Evolutionary conservation across 2,888 invertebrate species (phyloP).

Genomic region (Macroteleia sp.): DNA sequence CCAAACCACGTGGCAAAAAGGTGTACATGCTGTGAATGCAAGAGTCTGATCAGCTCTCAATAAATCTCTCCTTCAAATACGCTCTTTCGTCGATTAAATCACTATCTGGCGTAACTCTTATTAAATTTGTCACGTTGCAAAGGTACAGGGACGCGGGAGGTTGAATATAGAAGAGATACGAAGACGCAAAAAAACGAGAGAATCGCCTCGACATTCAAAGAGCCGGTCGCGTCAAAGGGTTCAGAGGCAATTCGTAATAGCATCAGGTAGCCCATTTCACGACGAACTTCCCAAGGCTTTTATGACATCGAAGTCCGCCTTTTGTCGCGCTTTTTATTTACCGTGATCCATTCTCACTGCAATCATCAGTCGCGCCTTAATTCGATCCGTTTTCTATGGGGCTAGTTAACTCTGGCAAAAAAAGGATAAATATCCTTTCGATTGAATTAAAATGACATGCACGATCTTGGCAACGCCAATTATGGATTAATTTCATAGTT

Average conservation of each 20-base stretch:
- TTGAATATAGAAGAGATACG: conserved; percentile 50
- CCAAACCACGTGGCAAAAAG: conserved; percentile 32
- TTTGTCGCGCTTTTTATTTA: conserved; percentile 47
- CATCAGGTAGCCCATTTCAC: conserved; percentile 55
- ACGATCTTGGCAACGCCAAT: conserved; percentile 10
- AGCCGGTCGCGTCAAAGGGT: conserved; percentile 53
- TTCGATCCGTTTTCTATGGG: conserved; percentile 19
- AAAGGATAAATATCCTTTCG: conserved; percentile 4
- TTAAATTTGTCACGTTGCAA: conserved; percentile 64
- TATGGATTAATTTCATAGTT: conserved; percentile 3
- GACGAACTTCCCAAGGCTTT: conserved; percentile 46
- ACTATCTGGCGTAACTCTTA: conserved; percentile 50
- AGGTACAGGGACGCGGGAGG: conserved; percentile 7
- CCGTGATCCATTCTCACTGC: conserved; percentile 40
- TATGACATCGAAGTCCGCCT: conserved; percentile 40
- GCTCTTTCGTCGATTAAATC: conserved; percentile 55
- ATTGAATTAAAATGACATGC: conserved; percentile 12
- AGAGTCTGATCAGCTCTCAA: conserved; percentile 41
- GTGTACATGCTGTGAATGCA: conserved; percentile 27
- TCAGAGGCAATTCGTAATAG: conserved; percentile 58
- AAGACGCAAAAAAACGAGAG: conserved; percentile 47
- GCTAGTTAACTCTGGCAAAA: conserved; percentile 9
- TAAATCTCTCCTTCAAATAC: conserved; percentile 42
- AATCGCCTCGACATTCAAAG: conserved; percentile 57
- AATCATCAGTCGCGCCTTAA: conserved; percentile 30